Evolutionary conservation across 2,797 vertebrate genomes (phyloP).

Genomic region (Geotrypetes seraphini): DNA sequence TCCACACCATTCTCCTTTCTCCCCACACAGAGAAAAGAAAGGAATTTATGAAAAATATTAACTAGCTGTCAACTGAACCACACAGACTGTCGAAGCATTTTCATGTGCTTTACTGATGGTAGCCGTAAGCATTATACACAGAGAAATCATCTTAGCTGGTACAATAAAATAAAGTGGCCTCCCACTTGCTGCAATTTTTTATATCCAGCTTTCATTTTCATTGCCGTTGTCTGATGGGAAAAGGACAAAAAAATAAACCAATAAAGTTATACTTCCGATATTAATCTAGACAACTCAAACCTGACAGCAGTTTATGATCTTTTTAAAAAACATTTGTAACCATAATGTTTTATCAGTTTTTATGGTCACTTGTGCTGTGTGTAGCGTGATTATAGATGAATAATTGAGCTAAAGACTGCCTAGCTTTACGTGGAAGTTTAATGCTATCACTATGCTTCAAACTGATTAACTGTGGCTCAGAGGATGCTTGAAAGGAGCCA

Average conservation of each 20-base stretch:
- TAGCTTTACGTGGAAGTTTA: slow-evolving; percentile 55
- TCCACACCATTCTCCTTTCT: no score
- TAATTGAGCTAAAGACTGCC: slow-evolving; percentile 61
- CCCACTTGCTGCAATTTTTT: slow-evolving; percentile 21
- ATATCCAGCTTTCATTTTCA: slow-evolving; percentile 32
- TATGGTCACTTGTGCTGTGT: slow-evolving; percentile 56
- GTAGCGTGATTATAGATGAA: slow-evolving; percentile 60
- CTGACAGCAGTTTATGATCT: slow-evolving; percentile 69
- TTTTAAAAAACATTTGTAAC: slow-evolving; percentile 56
- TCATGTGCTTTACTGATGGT: slow-evolving; percentile 4
- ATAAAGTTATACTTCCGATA: slow-evolving; percentile 59
- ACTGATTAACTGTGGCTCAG: no score
- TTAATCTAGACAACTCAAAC: slow-evolving; percentile 65
- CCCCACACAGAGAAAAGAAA: no score
- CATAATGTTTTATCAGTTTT: slow-evolving; percentile 63
- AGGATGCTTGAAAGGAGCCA: no score
- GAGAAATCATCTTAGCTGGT: slow-evolving; percentile 6
- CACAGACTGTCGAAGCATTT: background rate
- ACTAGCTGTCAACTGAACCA: background rate
- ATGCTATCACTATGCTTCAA: slow-evolving; percentile 40
- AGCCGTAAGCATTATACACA: slow-evolving; percentile 2
- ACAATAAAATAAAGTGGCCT: slow-evolving; percentile 16
- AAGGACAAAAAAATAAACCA: slow-evolving; percentile 25
- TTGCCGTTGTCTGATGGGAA: slow-evolving; percentile 28
- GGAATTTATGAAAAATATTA: background rate